Evolutionary conservation across 2,888 invertebrate genomes (phyloP), one percentile per base, ranked within the genome.

Genomic region (Spodoptera littoralis): DNA sequence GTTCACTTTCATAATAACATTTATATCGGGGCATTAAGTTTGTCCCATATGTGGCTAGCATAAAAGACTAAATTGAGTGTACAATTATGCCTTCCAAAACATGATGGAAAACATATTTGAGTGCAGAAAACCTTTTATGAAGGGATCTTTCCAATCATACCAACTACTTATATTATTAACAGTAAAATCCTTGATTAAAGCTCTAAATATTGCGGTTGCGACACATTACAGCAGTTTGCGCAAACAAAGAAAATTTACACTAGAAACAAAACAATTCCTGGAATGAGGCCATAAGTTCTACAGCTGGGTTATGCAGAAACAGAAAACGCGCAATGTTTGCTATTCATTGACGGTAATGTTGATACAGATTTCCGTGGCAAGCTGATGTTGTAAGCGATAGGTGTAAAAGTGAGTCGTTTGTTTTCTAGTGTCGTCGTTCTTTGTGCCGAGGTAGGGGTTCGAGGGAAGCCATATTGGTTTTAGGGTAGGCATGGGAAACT

Each of bases 391-490:
- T 72, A 76, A 72, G 71, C 77, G 73, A 73, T 77, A 77, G 70
- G 67, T 76, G 70, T 71, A 67, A 66, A 73, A 72, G 67, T 58
- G 75, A 79, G 70, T 67, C 65, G 51, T 67, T 71, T 61, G 61
- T 65, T 67, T 48, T 56, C 49, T 42, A 60, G 54, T 54, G 22
- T 24, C n/a, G 46, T 46, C 53, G 47, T 49, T 59, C 58, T 22
- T 46, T 59, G 54, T 41, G 24, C 46, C 62, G 48, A 62, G 41
- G 63, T 65, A 64, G 11, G n/a, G 52, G 59, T 60, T 41, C 46
- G 43, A 52, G 63, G 54, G 65, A 70, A 67, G 79, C 85, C 86
- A 87, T 87, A 88, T 86, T 88, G 85, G 86, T 85, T 88, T 85
- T 68, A 67, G 77, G 65, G 73, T 73, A 78, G 79, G 83, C 76